A percentile compares a stretch with the other conserved stretches of the same genome.
Conservation (phyloP, 2,888 invertebrate genomes). For the Acanthococcus lagerstroemiae region DNA sequence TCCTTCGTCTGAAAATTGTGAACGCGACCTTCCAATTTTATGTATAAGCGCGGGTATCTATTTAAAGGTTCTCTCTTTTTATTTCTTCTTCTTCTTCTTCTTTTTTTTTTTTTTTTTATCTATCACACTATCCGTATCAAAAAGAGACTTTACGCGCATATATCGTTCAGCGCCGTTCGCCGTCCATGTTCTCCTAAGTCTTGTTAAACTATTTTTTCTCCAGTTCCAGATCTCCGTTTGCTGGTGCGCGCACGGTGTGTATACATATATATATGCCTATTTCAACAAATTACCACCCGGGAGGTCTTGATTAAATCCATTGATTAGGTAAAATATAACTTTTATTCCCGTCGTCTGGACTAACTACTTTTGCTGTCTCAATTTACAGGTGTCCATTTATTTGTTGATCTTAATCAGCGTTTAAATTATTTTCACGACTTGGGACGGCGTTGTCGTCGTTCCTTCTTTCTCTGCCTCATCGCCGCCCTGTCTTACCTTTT, state of each 20-base stretch:
- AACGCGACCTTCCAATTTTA: background rate
- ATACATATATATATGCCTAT: slow-evolving; percentile 23
- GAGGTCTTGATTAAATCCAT: slow-evolving; percentile 30
- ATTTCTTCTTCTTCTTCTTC: background rate
- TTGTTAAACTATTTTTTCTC: slow-evolving; percentile 8
- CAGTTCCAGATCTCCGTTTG: background rate
- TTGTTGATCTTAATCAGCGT: slow-evolving; percentile 30
- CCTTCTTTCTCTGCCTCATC: background rate
- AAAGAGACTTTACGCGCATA: background rate
- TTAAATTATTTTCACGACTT: slow-evolving; percentile 29
- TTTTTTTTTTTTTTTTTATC: slow-evolving; percentile 7
- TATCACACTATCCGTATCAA: slow-evolving; percentile 22
- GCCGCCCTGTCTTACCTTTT: background rate
- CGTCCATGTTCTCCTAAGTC: slow-evolving; percentile 11
- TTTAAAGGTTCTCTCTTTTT: no score
- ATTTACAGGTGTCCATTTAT: slow-evolving; percentile 30
- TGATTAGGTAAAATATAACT: slow-evolving; percentile 30
- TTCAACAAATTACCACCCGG: slow-evolving; percentile 29
- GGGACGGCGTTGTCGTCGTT: slow-evolving; percentile 2
- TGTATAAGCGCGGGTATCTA: background rate
- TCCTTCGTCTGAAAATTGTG: background rate
- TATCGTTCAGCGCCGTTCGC: background rate
- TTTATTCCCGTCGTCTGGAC: slow-evolving; percentile 27
- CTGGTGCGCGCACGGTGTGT: no score
- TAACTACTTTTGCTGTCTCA: slow-evolving; percentile 29